Base-by-base conservation (phyloP, 2,888 invertebrate genomes). In the Acronicta alni region DNA sequence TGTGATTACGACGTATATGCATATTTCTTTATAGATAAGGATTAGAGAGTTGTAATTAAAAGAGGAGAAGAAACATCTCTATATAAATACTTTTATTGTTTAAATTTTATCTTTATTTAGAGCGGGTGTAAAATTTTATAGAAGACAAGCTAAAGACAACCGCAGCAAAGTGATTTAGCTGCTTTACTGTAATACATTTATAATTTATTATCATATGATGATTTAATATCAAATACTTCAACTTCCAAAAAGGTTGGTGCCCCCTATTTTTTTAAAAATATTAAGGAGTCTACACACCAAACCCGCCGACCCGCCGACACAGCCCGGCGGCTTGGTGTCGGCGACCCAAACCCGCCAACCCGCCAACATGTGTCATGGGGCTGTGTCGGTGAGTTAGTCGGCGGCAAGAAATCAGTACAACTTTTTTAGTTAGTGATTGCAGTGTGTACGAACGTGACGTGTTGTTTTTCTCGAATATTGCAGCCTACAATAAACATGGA, bases 181-280 rank as follows among this genome's bases (percentile, higher is more conserved):
- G 48, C 44, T 46, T 51, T 42, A 51, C 39, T 57, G 52, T 57
- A 57, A 57, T 49, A 57, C 48, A 57, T 57, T 57, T 57, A 57
- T 57, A 57, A 46, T 57, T 42, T 45, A 52, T 57, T 57, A 52
- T 57, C 39, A 51, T 49, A 45, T 57, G 51, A 51, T 51, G 44
- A 45, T 46, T 53, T 51, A 53, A 53, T 52, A 47, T 53, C 52
- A 53, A 58, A 58, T 53, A 53, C 45, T 53, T 42, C 53, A 58
- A 58, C 58, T 58, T 58, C 42, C 53, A 58, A 59, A 59, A 59
- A 59, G 58, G 58, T 59, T 59, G 58, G 58, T 59, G 47, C 37
- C 58, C 58, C 58, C 53, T 53, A 53, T 54, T 59, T 54, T 38
- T 41, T 41, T 16, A 18, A 57, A 57, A 56, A 56, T 43, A 48